Conservation (phyloP, 2,888 invertebrate species). For the Campopleginae sp. region DNA sequence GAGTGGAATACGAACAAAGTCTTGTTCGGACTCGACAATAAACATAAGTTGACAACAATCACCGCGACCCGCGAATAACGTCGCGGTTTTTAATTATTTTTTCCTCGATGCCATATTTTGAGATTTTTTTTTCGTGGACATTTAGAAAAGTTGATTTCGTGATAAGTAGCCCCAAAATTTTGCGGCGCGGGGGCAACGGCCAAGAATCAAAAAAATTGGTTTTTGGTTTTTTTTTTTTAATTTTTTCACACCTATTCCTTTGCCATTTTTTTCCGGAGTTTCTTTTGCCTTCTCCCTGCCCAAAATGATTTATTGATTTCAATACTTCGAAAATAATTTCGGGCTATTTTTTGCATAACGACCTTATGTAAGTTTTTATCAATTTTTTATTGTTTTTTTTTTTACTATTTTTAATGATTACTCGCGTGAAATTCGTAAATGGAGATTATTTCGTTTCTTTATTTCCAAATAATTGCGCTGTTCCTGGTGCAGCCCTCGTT, state of each 20-base stretch:
- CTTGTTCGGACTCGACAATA: slow-evolving; percentile 63
- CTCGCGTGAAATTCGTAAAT: slow-evolving; percentile 44
- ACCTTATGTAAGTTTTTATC: slow-evolving; percentile 9
- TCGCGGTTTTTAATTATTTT: slow-evolving; percentile 12
- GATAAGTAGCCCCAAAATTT: no score
- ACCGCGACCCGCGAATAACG: background rate
- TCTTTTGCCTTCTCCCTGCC: no score
- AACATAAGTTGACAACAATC: slow-evolving; percentile 43
- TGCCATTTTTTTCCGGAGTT: no score
- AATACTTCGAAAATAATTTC: no score
- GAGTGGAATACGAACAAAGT: slow-evolving; percentile 21
- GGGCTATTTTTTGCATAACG: background rate
- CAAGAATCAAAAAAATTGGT: no score
- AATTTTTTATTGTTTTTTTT: slow-evolving; percentile 10
- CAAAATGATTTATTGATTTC: no score
- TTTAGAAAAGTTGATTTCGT: no score
- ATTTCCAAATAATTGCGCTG: slow-evolving; percentile 31
- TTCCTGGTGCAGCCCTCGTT: background rate
- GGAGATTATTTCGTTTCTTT: slow-evolving; percentile 30
- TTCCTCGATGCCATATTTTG: background rate
- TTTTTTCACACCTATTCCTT: no score
- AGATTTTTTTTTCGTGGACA: background rate
- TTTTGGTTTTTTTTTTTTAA: no score
- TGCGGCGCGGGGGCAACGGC: no score
- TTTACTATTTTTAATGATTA: slow-evolving; percentile 30